Conservation (phyloP, 1,140 invertebrate genomes). For the Ceratina japonica region DNA sequence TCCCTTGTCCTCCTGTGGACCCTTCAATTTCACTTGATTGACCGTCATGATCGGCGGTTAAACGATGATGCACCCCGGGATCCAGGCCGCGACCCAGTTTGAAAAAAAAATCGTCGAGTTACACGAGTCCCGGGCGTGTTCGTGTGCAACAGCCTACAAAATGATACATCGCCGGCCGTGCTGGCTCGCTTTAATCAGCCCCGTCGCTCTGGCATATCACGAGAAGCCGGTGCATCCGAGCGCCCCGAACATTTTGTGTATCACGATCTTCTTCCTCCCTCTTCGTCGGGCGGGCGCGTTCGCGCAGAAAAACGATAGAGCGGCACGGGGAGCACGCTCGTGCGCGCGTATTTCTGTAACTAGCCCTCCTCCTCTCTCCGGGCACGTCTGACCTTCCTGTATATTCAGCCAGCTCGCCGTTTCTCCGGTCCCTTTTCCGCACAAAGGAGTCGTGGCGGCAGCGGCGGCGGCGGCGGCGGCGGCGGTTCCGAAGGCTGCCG, state of each 20-base stretch:
- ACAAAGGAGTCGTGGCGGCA: slow-evolving; percentile 8
- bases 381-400: slow-evolving; percentile 15
- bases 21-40: background rate
- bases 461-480: background rate
- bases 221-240: slow-evolving; percentile 31
- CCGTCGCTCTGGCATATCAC: slow-evolving; percentile 31
- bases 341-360: slow-evolving; percentile 18
- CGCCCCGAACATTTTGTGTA: slow-evolving; percentile 44
- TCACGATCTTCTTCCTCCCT: background rate
- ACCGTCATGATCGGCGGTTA: slow-evolving; percentile 3
- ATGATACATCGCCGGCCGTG: slow-evolving; percentile 21
- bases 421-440: background rate
- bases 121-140: background rate
- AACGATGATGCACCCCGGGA: background rate
- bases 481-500: slow-evolving; percentile 53
- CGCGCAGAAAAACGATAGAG: slow-evolving; percentile 49
- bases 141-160: background rate
- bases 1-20: too few species aligned
- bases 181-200: slow-evolving; percentile 51
- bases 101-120: background rate
- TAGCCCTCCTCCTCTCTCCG: background rate
- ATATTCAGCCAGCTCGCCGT: background rate
- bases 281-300: background rate
- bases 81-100: slow-evolving; percentile 5
- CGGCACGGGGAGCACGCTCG: background rate